Conservation (phyloP, 2,888 invertebrate species). For the Dasysyrphus albostriatus region DNA sequence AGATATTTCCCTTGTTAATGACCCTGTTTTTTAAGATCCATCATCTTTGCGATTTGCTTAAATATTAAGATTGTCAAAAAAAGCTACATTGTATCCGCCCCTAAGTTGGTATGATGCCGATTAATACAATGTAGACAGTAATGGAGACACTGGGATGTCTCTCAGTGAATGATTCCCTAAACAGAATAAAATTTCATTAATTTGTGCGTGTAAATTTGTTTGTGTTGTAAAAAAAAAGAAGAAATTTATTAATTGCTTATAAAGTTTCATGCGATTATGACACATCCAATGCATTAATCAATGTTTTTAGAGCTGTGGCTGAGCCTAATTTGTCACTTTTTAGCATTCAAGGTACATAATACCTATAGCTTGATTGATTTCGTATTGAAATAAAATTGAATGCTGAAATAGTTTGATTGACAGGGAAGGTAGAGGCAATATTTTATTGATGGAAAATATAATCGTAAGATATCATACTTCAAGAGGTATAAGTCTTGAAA, state of each 20-base stretch:
- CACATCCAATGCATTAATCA: conserved; percentile 54
- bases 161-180: conserved; percentile 28
- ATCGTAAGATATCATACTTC: not conserved
- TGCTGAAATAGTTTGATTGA: conserved; percentile 25
- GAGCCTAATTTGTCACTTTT: conserved; percentile 57
- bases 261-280: conserved; percentile 50
- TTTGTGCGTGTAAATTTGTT: conserved; percentile 23
- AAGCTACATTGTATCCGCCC: conserved; percentile 28
- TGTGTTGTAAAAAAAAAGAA: conserved; percentile 29
- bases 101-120: conserved; percentile 39
- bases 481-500: no score
- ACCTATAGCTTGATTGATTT: conserved; percentile 27
- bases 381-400: not conserved
- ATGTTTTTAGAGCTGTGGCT: conserved; percentile 49
- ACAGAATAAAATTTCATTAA: conserved; percentile 57
- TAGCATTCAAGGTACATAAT: conserved; percentile 45
- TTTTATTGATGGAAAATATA: not conserved
- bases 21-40: conserved; percentile 38
- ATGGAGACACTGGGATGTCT: conserved; percentile 38
- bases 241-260: conserved; percentile 67
- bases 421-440: not conserved
- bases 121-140: conserved; percentile 44
- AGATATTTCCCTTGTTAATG: conserved; percentile 21
- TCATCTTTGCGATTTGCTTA: conserved; percentile 50
- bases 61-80: conserved; percentile 54